Conservation (phyloP, 2,888 invertebrate species). For the Tachina lurida region DNA sequence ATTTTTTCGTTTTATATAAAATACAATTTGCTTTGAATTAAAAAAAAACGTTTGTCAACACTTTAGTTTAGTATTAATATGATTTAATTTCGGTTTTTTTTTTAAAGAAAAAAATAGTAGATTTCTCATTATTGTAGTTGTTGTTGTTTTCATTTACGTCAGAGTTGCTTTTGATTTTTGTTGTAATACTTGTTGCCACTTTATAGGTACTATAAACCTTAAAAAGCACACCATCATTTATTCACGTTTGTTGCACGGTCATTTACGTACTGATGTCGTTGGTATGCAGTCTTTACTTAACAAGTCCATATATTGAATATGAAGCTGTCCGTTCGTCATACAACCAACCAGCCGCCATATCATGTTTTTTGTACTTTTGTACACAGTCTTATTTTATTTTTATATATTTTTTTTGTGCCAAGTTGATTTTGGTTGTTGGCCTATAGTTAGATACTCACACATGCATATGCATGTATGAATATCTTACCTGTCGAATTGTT, state of each 20-base stretch:
- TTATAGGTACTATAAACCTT: background rate
- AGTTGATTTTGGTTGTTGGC: conserved; percentile 53
- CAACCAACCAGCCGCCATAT: conserved; percentile 54
- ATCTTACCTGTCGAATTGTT: conserved; percentile 26
- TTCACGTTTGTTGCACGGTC: conserved; percentile 70
- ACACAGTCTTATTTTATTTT: background rate
- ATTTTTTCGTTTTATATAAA: background rate
- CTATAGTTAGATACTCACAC: conserved; percentile 33
- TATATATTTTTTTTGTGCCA: conserved; percentile 19
- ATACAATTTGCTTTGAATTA: conserved; percentile 7
- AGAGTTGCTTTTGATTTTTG: background rate
- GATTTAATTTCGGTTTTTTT: conserved; percentile 17
- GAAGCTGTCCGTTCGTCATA: conserved; percentile 54
- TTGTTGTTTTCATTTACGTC: conserved; percentile 1
- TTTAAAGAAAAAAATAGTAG: conserved; percentile 8
- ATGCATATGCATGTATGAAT: background rate
- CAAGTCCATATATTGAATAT: conserved; percentile 66
- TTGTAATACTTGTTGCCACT: conserved; percentile 5
- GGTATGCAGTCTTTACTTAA: conserved; percentile 64
- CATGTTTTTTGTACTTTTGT: conserved; percentile 47
- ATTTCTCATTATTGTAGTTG: background rate
- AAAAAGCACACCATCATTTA: background rate
- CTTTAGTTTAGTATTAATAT: background rate
- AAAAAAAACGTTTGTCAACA: background rate
- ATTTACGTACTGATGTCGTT: conserved; percentile 71